Evolutionary conservation across 1,140 invertebrate genomes (phyloP).

Genomic region (Aphis gossypii): DNA sequence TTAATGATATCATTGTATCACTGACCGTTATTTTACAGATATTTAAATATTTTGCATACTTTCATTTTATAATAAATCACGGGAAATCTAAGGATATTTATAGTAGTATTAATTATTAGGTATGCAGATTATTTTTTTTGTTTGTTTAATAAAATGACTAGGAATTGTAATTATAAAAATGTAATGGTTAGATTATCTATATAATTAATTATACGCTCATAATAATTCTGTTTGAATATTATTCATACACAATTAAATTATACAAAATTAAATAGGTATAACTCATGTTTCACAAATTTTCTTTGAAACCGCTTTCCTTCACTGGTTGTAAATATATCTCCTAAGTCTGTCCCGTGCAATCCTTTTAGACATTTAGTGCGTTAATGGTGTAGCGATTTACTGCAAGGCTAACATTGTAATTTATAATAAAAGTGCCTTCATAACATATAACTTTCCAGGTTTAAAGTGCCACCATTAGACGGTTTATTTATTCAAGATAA

Average conservation of each 20-base stretch:
- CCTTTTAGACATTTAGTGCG: slow-evolving; percentile 20
- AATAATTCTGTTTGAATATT: not conserved
- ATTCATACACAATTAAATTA: not conserved
- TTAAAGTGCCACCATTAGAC: slow-evolving; percentile 36
- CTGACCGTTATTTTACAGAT: not conserved
- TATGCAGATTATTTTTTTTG: not conserved
- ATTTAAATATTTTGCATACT: not conserved
- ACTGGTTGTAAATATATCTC: not conserved
- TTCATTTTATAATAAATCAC: not conserved
- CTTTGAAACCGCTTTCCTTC: not conserved
- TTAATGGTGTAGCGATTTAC: slow-evolving; percentile 35
- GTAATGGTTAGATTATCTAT: not conserved
- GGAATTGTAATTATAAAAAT: not conserved
- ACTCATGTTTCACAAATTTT: not conserved
- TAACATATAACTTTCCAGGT: slow-evolving; percentile 25
- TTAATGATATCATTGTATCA: not conserved
- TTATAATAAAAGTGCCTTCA: slow-evolving; percentile 40
- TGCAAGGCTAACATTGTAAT: not conserved
- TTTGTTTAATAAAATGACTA: not conserved
- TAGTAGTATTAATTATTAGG: not conserved
- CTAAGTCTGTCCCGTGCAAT: not conserved
- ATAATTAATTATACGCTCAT: not conserved
- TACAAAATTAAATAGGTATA: not conserved
- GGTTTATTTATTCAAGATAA: slow-evolving; percentile 47
- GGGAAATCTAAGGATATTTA: not conserved